A percentile compares a stretch with the other conserved stretches of the same genome.
These are phyloP conservation scores for Zosterops hypoxanthus DNA, from an alignment of 2,113 vertebrate species.

Conservation along the genomic window DNA sequence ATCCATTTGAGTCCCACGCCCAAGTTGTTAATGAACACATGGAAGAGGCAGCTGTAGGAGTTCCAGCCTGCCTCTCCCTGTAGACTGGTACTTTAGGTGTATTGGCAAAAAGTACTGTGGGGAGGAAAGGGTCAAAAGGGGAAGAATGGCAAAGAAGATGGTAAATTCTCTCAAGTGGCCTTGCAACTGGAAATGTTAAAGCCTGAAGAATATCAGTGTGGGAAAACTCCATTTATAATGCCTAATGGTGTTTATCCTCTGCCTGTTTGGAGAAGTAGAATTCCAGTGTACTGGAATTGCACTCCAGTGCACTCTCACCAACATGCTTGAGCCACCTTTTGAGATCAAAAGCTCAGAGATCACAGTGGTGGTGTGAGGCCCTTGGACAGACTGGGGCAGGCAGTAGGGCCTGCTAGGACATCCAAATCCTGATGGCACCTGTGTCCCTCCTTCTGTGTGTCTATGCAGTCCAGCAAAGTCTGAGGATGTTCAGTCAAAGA, in stretches of 20 bases:
- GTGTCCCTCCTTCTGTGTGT: background rate
- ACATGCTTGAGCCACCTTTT: no score
- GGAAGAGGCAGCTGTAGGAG: background rate
- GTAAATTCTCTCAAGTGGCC: background rate
- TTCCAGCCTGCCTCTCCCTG: background rate
- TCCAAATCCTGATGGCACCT: accelerated
- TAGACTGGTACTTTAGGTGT: background rate
- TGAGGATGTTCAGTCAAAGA: accelerated
- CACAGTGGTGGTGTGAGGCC: no score
- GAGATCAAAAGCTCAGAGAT: background rate
- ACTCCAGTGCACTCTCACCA: accelerated
- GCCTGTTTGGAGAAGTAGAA: background rate
- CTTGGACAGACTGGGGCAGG: background rate
- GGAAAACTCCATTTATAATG: background rate
- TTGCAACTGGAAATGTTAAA: background rate
- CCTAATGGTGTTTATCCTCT: background rate
- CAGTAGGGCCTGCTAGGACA: accelerated
- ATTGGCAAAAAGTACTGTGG: background rate
- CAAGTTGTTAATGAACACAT: background rate
- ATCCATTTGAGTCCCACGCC: accelerated
- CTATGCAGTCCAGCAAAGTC: background rate
- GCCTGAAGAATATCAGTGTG: background rate
- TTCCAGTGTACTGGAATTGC: background rate
- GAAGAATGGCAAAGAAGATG: background rate
- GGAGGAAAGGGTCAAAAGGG: background rate